Evolutionary conservation across 2,888 invertebrate genomes (phyloP).

Genomic region (Drosophila stalkeri): DNA sequence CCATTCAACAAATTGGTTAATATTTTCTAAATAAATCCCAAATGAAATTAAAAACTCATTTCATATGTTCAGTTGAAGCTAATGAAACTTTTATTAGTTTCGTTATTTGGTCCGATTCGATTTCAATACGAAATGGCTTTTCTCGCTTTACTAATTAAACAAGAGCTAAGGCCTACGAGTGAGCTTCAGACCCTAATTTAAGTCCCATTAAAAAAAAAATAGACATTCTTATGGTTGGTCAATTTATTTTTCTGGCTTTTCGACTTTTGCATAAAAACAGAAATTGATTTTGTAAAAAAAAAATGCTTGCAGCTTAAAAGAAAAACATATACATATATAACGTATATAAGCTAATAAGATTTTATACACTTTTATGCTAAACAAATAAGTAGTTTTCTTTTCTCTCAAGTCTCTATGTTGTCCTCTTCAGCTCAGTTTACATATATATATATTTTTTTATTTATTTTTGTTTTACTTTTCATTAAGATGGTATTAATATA

Average conservation of each 20-base stretch:
- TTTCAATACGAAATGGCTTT: constrained; percentile 43
- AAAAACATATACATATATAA: background rate
- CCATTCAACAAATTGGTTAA: background rate
- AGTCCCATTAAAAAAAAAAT: background rate
- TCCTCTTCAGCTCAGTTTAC: no score
- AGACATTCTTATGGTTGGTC: no score
- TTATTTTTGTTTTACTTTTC: background rate
- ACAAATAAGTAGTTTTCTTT: background rate
- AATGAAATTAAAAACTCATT: background rate
- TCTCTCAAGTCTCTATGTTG: background rate
- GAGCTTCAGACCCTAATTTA: background rate
- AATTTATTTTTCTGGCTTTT: no score
- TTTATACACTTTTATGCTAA: background rate
- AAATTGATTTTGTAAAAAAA: constrained; percentile 3
- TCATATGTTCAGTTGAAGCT: background rate
- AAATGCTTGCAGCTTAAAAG: background rate
- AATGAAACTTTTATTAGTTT: constrained; percentile 28
- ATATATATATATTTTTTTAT: no score
- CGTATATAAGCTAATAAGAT: background rate
- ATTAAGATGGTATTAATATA: background rate
- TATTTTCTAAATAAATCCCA: background rate
- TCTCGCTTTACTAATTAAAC: constrained; percentile 64
- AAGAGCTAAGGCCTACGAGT: constrained; percentile 10
- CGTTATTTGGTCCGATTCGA: constrained; percentile 15
- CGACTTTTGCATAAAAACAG: background rate